A percentile compares a stretch with the other conserved stretches of the same genome.
phyloP scores from a whole-genome alignment of 2,888 invertebrate species.

The Sphaeridia pumilis region DNA sequence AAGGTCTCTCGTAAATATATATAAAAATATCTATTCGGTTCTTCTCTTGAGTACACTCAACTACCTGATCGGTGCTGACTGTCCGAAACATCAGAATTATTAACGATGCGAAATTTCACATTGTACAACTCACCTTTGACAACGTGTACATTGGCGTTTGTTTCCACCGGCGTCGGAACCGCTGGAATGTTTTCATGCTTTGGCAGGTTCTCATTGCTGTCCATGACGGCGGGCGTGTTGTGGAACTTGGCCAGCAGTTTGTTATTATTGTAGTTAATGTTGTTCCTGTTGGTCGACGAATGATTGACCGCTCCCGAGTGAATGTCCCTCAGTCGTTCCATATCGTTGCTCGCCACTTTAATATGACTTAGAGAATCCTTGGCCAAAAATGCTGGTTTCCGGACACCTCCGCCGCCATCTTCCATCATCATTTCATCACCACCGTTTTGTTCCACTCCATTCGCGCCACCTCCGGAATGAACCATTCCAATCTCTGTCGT shows the following conservation, averaged over 20 bases:
- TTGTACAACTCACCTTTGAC: slow-evolving; percentile 30
- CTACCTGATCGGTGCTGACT: too few relatives aligned
- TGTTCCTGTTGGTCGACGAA: slow-evolving; percentile 13
- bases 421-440: slow-evolving; percentile 24
- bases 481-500: slow-evolving; percentile 17
- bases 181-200: slow-evolving; percentile 25
- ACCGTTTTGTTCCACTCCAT: slow-evolving; percentile 8
- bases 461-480: background rate
- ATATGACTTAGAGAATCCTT: slow-evolving; percentile 29
- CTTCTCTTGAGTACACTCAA: too few relatives aligned
- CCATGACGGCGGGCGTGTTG: slow-evolving; percentile 19
- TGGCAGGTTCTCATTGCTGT: slow-evolving; percentile 28
- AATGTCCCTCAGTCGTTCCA: slow-evolving; percentile 26
- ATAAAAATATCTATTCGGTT: too few relatives aligned
- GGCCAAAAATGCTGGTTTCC: slow-evolving; percentile 21
- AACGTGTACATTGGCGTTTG: slow-evolving; percentile 26
- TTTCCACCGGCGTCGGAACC: slow-evolving; percentile 28
- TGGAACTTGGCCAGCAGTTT: slow-evolving; percentile 17
- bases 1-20: too few relatives aligned
- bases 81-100: too few relatives aligned
- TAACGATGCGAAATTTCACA: too few relatives aligned
- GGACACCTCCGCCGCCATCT: slow-evolving; percentile 11
- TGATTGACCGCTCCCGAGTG: slow-evolving; percentile 21
- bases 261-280: slow-evolving; percentile 13
- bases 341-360: slow-evolving; percentile 25